phyloP scores from a whole-genome alignment of 1,140 invertebrate genomes.

The Meteorus sp. region DNA sequence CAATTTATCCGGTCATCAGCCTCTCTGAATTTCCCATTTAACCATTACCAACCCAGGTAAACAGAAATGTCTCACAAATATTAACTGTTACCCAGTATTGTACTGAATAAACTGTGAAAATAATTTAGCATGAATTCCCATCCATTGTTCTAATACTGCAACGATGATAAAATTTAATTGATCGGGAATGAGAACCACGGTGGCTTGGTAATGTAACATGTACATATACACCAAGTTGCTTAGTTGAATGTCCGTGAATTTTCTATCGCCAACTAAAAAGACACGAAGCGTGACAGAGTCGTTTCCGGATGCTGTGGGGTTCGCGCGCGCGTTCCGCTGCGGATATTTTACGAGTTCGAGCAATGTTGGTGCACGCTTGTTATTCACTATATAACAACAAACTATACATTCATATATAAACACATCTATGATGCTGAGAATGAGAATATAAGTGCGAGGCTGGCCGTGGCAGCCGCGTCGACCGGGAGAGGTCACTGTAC shows the following conservation, averaged over 20 bases:
- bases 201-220: not conserved
- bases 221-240: too few species aligned
- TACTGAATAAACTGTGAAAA: too few species aligned
- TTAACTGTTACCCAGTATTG: too few species aligned
- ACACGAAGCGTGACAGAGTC: conserved; percentile 15
- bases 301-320: conserved; percentile 23
- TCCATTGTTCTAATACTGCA: too few species aligned
- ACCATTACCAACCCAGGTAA: too few species aligned
- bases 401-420: not conserved
- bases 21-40: too few species aligned
- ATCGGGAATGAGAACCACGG: conserved; percentile 15
- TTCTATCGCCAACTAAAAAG: conserved; percentile 8
- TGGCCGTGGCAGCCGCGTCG: not conserved
- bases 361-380: not conserved
- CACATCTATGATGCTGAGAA: not conserved
- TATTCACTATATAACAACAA: not conserved
- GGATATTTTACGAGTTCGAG: conserved; percentile 20
- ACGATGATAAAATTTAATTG: too few species aligned
- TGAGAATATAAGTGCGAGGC: not conserved
- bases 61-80: too few species aligned
- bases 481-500: conserved; percentile 38
- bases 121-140: too few species aligned
- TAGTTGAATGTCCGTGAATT: conserved; percentile 20
- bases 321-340: conserved; percentile 8
- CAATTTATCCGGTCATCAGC: too few species aligned